Evolutionary conservation across 35 echinoderm and acorn worm genomes (phyloP).

Genomic region (Anneissia japonica): DNA sequence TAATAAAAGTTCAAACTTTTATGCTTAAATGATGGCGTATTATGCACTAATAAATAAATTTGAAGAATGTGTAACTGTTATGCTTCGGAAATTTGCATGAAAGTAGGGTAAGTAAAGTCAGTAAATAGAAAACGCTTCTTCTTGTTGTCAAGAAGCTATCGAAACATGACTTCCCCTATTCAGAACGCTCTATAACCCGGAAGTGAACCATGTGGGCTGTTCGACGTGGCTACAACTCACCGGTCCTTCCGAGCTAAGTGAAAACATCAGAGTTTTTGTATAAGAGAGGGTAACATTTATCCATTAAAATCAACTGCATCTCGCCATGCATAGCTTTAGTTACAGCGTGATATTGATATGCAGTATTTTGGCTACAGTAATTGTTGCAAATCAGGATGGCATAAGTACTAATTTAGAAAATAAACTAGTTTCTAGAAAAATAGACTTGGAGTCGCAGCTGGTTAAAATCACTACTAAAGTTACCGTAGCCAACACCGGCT

Average conservation of each 20-base stretch:
- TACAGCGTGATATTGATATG: not conserved
- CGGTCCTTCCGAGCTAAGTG: not conserved
- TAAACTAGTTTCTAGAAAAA: constrained; percentile 74
- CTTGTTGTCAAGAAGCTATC: too few relatives aligned
- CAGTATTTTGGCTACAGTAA: not conserved
- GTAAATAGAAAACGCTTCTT: too few relatives aligned
- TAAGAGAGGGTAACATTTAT: not conserved
- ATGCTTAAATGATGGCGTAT: too few relatives aligned
- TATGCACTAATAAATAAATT: too few relatives aligned
- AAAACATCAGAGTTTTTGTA: not conserved
- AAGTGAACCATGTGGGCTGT: not conserved
- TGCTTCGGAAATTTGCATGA: too few relatives aligned
- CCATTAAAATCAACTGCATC: not conserved
- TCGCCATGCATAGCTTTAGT: not conserved
- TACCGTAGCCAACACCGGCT: constrained; percentile 58
- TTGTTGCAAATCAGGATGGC: constrained; percentile 41
- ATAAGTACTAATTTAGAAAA: constrained; percentile 72
- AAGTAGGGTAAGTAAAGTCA: too few relatives aligned
- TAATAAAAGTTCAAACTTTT: too few relatives aligned
- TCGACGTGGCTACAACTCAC: not conserved
- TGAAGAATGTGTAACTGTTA: too few relatives aligned
- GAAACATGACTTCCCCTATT: not conserved
- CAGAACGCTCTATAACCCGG: not conserved
- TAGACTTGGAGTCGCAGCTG: constrained; percentile 79
- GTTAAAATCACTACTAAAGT: constrained; percentile 59